phyloP scores from a whole-genome alignment of 2,888 invertebrate species.

The Rugalucina vietnamica region DNA sequence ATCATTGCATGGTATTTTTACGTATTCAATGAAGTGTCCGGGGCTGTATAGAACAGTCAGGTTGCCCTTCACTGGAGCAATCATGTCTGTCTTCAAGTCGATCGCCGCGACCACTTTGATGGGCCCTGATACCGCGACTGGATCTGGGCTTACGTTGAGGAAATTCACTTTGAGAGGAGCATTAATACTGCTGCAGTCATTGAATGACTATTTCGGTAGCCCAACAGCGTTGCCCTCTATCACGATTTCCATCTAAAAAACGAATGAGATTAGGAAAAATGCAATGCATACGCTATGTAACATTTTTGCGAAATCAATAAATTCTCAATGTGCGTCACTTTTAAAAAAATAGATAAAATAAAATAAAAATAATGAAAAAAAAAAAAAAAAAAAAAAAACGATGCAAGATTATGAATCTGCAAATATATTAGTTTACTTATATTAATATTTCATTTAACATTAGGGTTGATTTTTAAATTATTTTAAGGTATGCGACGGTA shows the following conservation, averaged over 20 bases:
- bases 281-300: no score
- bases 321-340: no score
- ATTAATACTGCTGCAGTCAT: constrained; percentile 21
- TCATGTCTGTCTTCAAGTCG: not conserved
- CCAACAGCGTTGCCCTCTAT: not conserved
- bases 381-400: no score
- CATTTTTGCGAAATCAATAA: no score
- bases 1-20: constrained; percentile 73
- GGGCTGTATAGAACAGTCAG: constrained; percentile 53
- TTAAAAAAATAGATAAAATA: no score
- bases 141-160: constrained; percentile 23
- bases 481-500: no score
- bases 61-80: constrained; percentile 57
- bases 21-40: constrained; percentile 58
- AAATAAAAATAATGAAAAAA: no score
- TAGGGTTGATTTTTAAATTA: no score
- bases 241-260: not conserved
- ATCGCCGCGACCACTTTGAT: constrained; percentile 16
- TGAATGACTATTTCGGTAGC: constrained; percentile 46
- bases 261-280: no score
- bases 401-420: no score
- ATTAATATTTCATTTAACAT: no score
- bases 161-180: not conserved
- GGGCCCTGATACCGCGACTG: constrained; percentile 22
- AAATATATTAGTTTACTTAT: no score